Conservation (phyloP, 2,888 invertebrate species). For the Anticlea derivata region DNA sequence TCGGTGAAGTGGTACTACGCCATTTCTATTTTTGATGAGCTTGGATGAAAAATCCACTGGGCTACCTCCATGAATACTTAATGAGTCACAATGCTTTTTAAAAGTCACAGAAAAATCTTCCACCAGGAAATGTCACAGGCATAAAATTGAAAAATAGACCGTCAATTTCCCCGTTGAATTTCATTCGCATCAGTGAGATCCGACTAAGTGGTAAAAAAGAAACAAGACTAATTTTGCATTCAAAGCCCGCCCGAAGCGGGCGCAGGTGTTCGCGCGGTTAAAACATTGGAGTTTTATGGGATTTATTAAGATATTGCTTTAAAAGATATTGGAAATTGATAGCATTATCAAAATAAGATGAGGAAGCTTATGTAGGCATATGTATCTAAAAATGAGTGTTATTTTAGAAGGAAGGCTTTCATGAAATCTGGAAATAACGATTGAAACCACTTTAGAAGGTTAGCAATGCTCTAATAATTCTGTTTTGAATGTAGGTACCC, state of each 20-base stretch:
- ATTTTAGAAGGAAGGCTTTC: too few relatives aligned
- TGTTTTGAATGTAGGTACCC: slow-evolving; percentile 11
- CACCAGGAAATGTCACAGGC: slow-evolving; percentile 34
- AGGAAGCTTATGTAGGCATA: background rate
- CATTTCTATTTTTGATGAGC: background rate
- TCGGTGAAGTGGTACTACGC: too few relatives aligned
- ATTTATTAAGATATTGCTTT: slow-evolving; percentile 79
- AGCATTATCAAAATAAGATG: background rate
- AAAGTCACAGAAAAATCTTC: slow-evolving; percentile 42
- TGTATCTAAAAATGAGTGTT: too few relatives aligned
- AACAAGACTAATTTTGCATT: slow-evolving; percentile 81
- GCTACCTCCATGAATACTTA: background rate
- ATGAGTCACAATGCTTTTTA: slow-evolving; percentile 12
- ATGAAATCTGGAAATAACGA: background rate
- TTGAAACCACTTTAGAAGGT: slow-evolving; percentile 15
- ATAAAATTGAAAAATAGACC: slow-evolving; percentile 58
- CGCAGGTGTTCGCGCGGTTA: slow-evolving; percentile 77
- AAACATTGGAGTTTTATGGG: slow-evolving; percentile 81
- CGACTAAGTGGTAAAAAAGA: slow-evolving; percentile 81
- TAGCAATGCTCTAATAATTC: slow-evolving; percentile 1
- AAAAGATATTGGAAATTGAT: slow-evolving; percentile 66
- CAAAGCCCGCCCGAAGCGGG: slow-evolving; percentile 72
- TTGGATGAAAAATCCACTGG: background rate
- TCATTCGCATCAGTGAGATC: slow-evolving; percentile 69
- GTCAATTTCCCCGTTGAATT: slow-evolving; percentile 71